Evolutionary conservation across 2,797 vertebrate species (phyloP), one percentile per base, ranked within the genome.

Genomic region (Schizopygopsis pylzovi): DNA sequence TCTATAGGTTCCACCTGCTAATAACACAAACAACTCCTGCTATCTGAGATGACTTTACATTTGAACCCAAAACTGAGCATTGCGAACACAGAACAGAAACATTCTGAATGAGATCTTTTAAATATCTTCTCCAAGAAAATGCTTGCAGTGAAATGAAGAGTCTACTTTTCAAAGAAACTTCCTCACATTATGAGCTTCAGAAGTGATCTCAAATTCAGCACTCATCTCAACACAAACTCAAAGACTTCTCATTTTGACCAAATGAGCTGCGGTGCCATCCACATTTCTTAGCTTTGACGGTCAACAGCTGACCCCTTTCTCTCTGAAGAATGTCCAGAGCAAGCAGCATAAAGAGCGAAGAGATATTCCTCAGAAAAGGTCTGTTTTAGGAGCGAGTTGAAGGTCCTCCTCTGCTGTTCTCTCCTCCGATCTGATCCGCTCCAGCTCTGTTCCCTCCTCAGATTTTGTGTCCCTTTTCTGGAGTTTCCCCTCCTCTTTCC

Each of bases 361-460:
- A 82, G 68, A 77, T 43, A 25, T 37, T 72, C 68, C 52, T 72
- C 39, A 43, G 67, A 16, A 6, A 79, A 52, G 56, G 43, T 33
- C 81, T 80, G 56, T 65, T 33, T 33, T 16, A 15, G 25, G 5
- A 75, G 90, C 89, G 92, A 91, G 90, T 94, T 92, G 93, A 93
- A 91, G 28, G 28, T 33, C 28, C 28, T 33, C 28, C 28, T 33
- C 28, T 33, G 93, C 9, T 6, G 37, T 92, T 90, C 93, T 95
- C 93, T 93, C 92, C 13, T 91, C 89, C 87, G 89, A 91, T 91
- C 90, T 93, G 92, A 91, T 94, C 93, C 93, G 93, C 91, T 93
- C 92, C 90, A 93, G 76, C 80, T 67, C 28, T 77, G 88, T 89
- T 77, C 81, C 81, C 63, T 88, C 90, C 91, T 88, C 80, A 77